Evolutionary conservation across 2,797 vertebrate species (phyloP).

Genomic region (Australoheros facetus): DNA sequence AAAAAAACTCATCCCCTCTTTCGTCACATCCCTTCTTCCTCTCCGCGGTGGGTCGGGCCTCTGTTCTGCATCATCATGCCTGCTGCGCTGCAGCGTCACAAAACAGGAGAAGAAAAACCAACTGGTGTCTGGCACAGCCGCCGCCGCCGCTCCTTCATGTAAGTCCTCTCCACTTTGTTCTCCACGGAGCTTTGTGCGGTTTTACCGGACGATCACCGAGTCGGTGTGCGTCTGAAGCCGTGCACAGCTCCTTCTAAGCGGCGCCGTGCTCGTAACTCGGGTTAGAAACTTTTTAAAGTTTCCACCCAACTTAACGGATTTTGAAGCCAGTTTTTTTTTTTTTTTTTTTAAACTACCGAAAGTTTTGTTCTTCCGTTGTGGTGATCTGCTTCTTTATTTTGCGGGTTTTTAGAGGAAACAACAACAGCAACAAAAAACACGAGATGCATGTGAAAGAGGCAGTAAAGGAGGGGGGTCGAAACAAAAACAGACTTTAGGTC

Average conservation of each 20-base stretch:
- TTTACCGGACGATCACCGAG: background rate
- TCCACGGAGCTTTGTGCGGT: background rate
- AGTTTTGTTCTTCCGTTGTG: background rate
- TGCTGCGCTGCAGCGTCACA: conserved; percentile 17
- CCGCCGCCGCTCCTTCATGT: conserved; percentile 14
- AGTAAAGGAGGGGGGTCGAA: background rate
- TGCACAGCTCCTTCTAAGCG: background rate
- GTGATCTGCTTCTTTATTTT: background rate
- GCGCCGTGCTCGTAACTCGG: background rate
- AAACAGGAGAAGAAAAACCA: conserved; percentile 22
- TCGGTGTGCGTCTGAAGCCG: background rate
- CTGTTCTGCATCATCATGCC: conserved; percentile 21
- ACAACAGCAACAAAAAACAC: fast-evolving
- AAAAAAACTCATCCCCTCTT: background rate
- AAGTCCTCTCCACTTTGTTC: conserved; percentile 26
- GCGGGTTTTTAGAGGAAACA: background rate
- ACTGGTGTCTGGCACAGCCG: background rate
- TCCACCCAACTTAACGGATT: background rate
- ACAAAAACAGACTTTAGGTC: background rate
- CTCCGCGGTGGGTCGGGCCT: conserved; percentile 32
- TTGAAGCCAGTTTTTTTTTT: background rate
- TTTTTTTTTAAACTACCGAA: no score
- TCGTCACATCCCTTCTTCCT: background rate
- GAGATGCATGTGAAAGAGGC: background rate
- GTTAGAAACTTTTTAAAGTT: conserved; percentile 12